Evolutionary conservation across 2,888 invertebrate species (phyloP), one percentile per base, ranked within the genome.

Genomic region (Myopa testacea): DNA sequence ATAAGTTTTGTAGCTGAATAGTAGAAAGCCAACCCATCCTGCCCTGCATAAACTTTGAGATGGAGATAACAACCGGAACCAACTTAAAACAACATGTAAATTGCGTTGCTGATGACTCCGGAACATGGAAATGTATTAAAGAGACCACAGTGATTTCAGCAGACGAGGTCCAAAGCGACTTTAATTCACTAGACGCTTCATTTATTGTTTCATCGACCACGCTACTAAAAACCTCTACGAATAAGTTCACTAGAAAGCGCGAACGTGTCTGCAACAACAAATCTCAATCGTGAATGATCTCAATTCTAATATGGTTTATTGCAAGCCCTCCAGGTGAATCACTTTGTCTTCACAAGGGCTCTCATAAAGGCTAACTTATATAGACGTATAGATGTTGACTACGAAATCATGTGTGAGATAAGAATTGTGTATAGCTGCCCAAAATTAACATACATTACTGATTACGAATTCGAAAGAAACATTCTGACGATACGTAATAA

Each of bases 1-100:
- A 87, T 85, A 89, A 89, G 85, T 87, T 88, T 84, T 88, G 86
- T 84, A 89, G 89, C 89, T 89, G 89, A 89, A 89, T 88, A 87
- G 88, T 87, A 86, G 86, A 87, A 85, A 85, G 85, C 83, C 87
- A 87, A 85, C 84, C 85, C 85, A 83, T 84, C 83, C 85, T 65
- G 34, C 10, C 84, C 84, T 83, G 84, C 83, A 86, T 83, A 82
- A 86, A 85, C 83, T 84, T 85, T 84, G 85, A 85, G 83, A 86
- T 84, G 78, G 82, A 82, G 80, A 80, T 84, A 84, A 82, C 81
- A 73, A 75, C 81, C 71, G 38, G 63, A 55, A 52, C 58, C 68
- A 45, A 37, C 52, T 70, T 50, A 14, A 70, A 65, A 38, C 63
- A 63, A 26, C n/a, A 65, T 65, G n/a, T 16, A 45, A 45, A 40